phyloP scores from a whole-genome alignment of 2,797 vertebrate species.

The Pseudocheirus occidentalis region DNA sequence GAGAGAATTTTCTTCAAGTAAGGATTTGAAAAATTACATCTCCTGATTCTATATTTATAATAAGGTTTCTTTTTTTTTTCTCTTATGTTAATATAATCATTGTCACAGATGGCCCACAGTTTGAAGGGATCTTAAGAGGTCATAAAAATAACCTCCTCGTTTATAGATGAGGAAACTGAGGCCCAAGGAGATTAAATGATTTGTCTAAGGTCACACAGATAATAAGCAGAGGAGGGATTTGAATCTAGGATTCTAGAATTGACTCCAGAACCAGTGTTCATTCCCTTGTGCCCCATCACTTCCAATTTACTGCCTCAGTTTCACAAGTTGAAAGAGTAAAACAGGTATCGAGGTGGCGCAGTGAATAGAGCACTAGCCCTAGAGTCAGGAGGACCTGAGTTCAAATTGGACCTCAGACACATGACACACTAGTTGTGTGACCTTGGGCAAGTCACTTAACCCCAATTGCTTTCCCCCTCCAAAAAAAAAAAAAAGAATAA shows the following conservation, averaged over 20 bases:
- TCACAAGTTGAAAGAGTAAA: background rate
- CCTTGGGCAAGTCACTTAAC: too few species aligned
- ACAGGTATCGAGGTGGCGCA: too few species aligned
- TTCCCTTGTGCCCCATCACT: background rate
- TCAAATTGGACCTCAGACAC: too few species aligned
- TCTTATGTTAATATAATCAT: background rate
- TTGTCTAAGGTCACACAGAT: background rate
- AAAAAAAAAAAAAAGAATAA: too few species aligned
- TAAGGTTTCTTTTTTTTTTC: background rate
- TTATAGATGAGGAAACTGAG: background rate
- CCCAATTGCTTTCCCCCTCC: too few species aligned
- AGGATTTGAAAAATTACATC: background rate
- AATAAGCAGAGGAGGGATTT: background rate
- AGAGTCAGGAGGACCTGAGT: too few species aligned
- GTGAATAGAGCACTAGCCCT: too few species aligned
- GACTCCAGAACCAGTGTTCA: background rate
- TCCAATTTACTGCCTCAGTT: background rate
- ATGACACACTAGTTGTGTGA: too few species aligned
- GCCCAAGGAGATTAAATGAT: background rate
- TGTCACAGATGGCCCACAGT: background rate
- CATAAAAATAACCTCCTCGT: background rate
- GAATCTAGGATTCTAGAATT: background rate
- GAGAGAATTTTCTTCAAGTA: background rate
- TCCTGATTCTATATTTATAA: background rate
- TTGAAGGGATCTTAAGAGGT: background rate